Evolutionary conservation across 1,140 invertebrate species (phyloP).

Genomic region (Himalopsyche phryganea): DNA sequence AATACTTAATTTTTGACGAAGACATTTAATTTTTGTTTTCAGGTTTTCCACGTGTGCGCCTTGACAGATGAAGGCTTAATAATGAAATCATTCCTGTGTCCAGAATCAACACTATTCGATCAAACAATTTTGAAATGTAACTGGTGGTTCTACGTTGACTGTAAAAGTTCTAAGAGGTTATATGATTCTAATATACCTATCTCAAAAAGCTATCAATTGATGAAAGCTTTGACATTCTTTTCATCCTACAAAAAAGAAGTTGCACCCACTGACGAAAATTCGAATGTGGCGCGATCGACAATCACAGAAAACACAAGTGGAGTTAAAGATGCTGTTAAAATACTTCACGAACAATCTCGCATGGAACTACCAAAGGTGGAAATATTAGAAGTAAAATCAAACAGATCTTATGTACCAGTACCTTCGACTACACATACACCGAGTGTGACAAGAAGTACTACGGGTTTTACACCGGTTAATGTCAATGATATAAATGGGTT

Average conservation of each 20-base stretch:
- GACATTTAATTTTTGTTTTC: constrained; percentile 37
- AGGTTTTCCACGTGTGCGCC: constrained; percentile 88
- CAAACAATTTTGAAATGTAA: constrained; percentile 87
- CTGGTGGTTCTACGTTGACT: constrained; percentile 90
- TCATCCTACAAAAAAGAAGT: constrained; percentile 71
- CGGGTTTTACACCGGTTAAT: constrained; percentile 26
- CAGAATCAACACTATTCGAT: constrained; percentile 84
- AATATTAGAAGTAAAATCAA: constrained; percentile 26
- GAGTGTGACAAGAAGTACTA: constrained; percentile 26
- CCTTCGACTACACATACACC: background rate
- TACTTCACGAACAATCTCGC: constrained; percentile 46
- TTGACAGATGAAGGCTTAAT: constrained; percentile 83
- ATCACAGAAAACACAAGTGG: constrained; percentile 48
- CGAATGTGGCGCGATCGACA: constrained; percentile 37
- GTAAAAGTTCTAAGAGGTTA: constrained; percentile 70
- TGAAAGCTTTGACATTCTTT: constrained; percentile 85
- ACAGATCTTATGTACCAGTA: background rate
- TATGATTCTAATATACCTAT: constrained; percentile 88
- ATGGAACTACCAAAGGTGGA: constrained; percentile 28
- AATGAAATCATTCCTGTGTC: constrained; percentile 85
- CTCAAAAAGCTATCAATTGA: constrained; percentile 85
- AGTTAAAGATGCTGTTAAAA: constrained; percentile 49
- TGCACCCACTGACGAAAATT: constrained; percentile 37
- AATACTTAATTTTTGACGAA: too few species aligned
- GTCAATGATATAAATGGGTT: constrained; percentile 30